Evolutionary conservation across 2,113 vertebrate genomes (phyloP).

Genomic region (Scortum barcoo): DNA sequence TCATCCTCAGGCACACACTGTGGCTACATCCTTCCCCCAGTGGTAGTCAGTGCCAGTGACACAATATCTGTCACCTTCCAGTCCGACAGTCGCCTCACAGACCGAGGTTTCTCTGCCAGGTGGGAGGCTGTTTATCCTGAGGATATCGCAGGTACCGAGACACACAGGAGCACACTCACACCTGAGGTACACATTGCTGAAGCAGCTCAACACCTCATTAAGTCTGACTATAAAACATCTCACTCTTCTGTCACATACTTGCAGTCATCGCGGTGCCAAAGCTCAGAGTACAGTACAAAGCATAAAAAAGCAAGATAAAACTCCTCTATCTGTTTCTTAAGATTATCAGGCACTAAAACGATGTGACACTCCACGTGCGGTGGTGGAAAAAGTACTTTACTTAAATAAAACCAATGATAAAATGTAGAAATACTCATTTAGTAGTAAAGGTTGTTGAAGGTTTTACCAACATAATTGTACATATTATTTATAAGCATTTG

Average conservation of each 20-base stretch:
- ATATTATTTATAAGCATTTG: neutral
- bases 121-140: conserved; percentile 85
- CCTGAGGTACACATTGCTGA: conserved; percentile 18
- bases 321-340: conserved; percentile 26
- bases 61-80: conserved; percentile 80
- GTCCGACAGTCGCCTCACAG: conserved; percentile 80
- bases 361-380: neutral
- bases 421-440: neutral
- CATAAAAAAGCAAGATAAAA: conserved; percentile 51
- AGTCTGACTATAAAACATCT: conserved; percentile 36
- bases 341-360: conserved; percentile 22
- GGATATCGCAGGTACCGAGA: conserved; percentile 81
- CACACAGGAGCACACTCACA: conserved; percentile 46
- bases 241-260: conserved; percentile 19
- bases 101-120: conserved; percentile 81
- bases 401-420: neutral
- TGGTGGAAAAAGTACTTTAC: neutral
- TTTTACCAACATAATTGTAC: neutral
- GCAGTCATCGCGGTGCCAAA: conserved; percentile 24
- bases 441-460: neutral
- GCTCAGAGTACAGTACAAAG: conserved; percentile 39
- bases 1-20: conserved; percentile 80
- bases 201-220: conserved; percentile 39
- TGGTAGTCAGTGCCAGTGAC: conserved; percentile 80
- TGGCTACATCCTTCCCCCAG: conserved; percentile 80